Evolutionary conservation across 2,113 vertebrate species (phyloP), one percentile per base, ranked within the genome.

Genomic region (Gallinago jamesoni): DNA sequence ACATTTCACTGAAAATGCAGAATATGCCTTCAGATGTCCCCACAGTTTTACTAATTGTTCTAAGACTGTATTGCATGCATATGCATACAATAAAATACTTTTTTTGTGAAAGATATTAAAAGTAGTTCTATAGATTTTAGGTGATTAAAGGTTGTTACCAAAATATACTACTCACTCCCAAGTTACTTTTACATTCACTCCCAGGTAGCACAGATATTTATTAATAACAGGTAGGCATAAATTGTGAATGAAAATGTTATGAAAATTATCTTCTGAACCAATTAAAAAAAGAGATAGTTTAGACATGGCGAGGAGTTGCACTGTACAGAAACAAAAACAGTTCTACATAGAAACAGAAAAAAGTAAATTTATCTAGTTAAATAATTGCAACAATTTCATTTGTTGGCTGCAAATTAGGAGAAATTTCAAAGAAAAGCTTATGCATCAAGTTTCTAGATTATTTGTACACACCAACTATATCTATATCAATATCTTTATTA

Each of bases 1-100:
- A 60, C 2, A 8, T 77, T 96, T 86, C 72, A 83, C 60, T 80
- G 72, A 93, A 96, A 90, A 87, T 37, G 83, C 80, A 93, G 57
- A 94, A 86, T 75, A 81, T 8, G 69, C 45, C 45, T 89, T 96
- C 95, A 90, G 74, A 97, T 93, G 78, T 55, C 70, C 82, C 70
- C 1, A 0, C 13, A 68, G 83, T 83, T 92, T 70, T 72, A 92
- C 72, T 84, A 89, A 84, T 43, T 80, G 56, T 90, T 86, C 56
- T 41, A 64, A 90, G 85, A 83, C 92, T 57, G 67, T 45, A 82
- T 5, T 53, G 73, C 73, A 45, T 14, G 45, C 52, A 89, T 13
- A 84, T 10, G 35, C 56, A 77, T 30, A 59, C 19, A 84, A 70
- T 63, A 77, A 48, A 22, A 48, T 48, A 48, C 48, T 48, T 48